These are phyloP conservation scores for Phoxinus phoxinus DNA, from an alignment of 2,113 vertebrate species.

Conservation along the genomic window DNA sequence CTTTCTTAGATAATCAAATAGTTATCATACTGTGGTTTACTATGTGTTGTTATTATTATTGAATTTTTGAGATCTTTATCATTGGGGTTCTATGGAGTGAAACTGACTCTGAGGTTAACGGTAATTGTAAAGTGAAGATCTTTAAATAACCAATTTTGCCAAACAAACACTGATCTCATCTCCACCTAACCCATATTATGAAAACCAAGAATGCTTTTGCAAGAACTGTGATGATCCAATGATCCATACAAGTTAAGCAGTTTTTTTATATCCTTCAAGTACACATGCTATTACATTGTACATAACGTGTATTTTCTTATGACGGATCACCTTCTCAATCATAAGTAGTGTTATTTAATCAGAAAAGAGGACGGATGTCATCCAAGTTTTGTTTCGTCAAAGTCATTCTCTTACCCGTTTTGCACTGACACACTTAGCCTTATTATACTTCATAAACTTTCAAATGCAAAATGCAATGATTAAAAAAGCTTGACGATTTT, in stretches of 20 bases:
- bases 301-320: background rate
- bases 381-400: constrained; percentile 70
- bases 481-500: constrained; percentile 81
- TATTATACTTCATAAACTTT: constrained; percentile 75
- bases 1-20: background rate
- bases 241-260: background rate
- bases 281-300: background rate
- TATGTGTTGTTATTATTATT: background rate
- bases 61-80: background rate
- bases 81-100: background rate
- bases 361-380: constrained; percentile 46
- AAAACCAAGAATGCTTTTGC: background rate
- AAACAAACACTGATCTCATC: constrained; percentile 5
- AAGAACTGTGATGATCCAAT: background rate
- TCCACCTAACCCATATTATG: background rate
- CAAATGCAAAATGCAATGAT: constrained; percentile 78
- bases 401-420: constrained; percentile 69
- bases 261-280: background rate
- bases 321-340: background rate
- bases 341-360: constrained; percentile 39
- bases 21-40: background rate
- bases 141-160: background rate
- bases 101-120: constrained; percentile 13
- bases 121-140: constrained; percentile 9
- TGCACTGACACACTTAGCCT: constrained; percentile 80